Conservation (phyloP, 2,888 invertebrate species). For the Limnephilus rhombicus region DNA sequence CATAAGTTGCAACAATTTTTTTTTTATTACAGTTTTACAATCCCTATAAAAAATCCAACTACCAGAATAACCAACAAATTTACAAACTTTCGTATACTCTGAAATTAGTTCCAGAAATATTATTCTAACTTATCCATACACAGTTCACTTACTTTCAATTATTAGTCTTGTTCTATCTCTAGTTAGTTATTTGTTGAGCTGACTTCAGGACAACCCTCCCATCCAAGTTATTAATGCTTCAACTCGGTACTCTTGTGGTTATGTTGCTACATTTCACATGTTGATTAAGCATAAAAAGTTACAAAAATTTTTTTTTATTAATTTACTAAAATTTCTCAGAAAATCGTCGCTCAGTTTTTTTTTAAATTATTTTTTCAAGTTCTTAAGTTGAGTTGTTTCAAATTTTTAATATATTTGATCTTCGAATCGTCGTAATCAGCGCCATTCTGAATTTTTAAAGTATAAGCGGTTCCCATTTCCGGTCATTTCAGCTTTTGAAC, state of each 20-base stretch:
- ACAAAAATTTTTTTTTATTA: too few relatives aligned
- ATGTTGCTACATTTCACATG: background rate
- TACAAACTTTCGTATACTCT: conserved; percentile 47
- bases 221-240: background rate
- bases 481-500: too few relatives aligned
- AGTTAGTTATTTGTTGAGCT: background rate
- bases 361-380: too few relatives aligned
- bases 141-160: background rate
- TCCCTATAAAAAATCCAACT: conserved; percentile 35
- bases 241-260: background rate
- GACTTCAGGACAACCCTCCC: background rate
- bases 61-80: conserved; percentile 61
- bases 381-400: too few relatives aligned
- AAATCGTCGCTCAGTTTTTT: background rate
- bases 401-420: too few relatives aligned
- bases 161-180: background rate
- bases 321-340: background rate
- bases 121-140: background rate
- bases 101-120: background rate
- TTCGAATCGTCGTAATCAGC: too few relatives aligned
- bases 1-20: conserved; percentile 62
- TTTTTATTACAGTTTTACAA: conserved; percentile 54
- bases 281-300: too few relatives aligned
- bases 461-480: too few relatives aligned
- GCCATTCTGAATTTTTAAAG: too few relatives aligned